phyloP scores from a whole-genome alignment of 2,888 invertebrate genomes.

The Temnothorax rugatulus region DNA sequence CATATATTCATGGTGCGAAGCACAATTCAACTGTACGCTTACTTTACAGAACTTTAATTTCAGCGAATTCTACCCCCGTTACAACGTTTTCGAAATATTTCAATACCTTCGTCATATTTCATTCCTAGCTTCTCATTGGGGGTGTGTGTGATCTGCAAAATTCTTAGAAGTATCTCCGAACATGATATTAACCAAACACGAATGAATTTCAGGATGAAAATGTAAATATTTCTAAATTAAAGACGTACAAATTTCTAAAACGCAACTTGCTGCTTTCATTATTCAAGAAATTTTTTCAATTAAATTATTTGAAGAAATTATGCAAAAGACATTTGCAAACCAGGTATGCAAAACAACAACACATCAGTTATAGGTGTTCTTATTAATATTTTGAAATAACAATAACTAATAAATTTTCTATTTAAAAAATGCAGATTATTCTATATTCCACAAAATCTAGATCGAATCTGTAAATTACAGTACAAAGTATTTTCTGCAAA shows the following conservation, averaged over 20 bases:
- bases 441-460: background rate
- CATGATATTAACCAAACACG: background rate
- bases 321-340: background rate
- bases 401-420: background rate
- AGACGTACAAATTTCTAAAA: background rate
- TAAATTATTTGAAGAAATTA: background rate
- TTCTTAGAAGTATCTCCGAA: conserved; percentile 23
- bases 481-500: background rate
- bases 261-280: background rate
- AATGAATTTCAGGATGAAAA: conserved; percentile 3
- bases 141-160: background rate
- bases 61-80: conserved; percentile 61
- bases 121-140: conserved; percentile 7
- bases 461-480: background rate
- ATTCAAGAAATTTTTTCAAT: background rate
- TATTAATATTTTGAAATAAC: background rate
- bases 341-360: background rate
- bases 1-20: conserved; percentile 57
- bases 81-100: conserved; percentile 58
- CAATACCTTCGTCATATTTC: conserved; percentile 53
- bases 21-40: conserved; percentile 51
- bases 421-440: background rate
- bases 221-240: conserved; percentile 10
- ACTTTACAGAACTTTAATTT: conserved; percentile 63
- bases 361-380: background rate